A percentile compares a stretch with the other conserved stretches of the same genome.
These are phyloP conservation scores for Turritopsis rubra DNA, from an alignment of 30 jellyfish, hydroid and myxozoan species.

Conservation along the genomic window DNA sequence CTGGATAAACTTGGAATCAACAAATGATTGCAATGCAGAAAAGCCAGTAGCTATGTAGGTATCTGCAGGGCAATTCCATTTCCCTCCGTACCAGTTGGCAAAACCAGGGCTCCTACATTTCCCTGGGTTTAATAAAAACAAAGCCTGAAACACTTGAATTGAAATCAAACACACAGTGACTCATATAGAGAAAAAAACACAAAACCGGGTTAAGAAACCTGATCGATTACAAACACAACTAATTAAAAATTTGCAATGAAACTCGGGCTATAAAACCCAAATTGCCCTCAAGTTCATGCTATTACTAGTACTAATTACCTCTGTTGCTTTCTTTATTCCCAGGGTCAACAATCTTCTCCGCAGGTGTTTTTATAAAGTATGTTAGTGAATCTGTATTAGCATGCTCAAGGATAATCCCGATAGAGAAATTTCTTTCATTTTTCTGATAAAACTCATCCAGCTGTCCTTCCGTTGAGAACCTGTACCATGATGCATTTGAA, in stretches of 20 bases:
- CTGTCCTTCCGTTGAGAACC: neutral
- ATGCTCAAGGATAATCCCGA: neutral
- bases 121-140: constrained; percentile 12
- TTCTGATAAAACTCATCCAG: constrained; percentile 1
- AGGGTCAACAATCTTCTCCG: neutral
- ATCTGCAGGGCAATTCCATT: constrained; percentile 53
- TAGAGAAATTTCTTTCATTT: constrained; percentile 1
- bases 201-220: too few relatives aligned
- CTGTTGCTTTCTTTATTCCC: neutral
- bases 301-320: too few relatives aligned
- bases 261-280: too few relatives aligned
- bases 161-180: too few relatives aligned
- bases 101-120: constrained; percentile 33
- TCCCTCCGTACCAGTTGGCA: constrained; percentile 3
- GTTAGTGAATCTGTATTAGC: constrained; percentile 13
- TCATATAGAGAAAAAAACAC: neutral
- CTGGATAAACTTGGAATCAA: constrained; percentile 53
- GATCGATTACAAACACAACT: too few relatives aligned
- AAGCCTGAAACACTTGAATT: too few relatives aligned
- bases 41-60: constrained; percentile 54
- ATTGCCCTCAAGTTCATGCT: too few relatives aligned
- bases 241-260: too few relatives aligned
- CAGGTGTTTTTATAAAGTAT: constrained; percentile 6
- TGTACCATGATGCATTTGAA: neutral
- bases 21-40: constrained; percentile 52